Evolutionary conservation across 2,797 vertebrate species (phyloP).

Genomic region (Odontamblyopus rebecca): DNA sequence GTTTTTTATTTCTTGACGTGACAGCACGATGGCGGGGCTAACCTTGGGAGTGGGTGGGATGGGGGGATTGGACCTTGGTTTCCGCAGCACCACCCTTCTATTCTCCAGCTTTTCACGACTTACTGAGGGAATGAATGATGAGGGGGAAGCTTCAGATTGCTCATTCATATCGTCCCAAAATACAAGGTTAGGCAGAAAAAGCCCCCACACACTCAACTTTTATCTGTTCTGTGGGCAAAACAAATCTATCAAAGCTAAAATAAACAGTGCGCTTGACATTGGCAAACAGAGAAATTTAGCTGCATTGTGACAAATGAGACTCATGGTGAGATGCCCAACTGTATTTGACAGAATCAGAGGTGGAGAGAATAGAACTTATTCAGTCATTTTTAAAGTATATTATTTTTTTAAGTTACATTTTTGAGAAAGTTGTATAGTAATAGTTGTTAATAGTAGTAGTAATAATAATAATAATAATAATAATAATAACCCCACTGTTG

Average conservation of each 20-base stretch:
- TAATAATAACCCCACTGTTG: too few species aligned
- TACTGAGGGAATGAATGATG: slow-evolving; percentile 63
- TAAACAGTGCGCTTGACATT: slow-evolving; percentile 38
- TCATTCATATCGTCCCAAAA: slow-evolving; percentile 59
- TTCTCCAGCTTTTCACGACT: slow-evolving; percentile 56
- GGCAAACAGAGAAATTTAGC: slow-evolving; percentile 47
- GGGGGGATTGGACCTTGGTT: slow-evolving; percentile 73
- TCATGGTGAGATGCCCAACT: background rate
- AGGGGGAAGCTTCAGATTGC: slow-evolving; percentile 52
- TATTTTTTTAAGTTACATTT: too few species aligned
- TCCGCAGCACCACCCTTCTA: slow-evolving; percentile 64
- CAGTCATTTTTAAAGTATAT: background rate
- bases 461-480: too few species aligned
- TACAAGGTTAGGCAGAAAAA: slow-evolving; percentile 51
- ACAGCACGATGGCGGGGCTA: slow-evolving; percentile 62
- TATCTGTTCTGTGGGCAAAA: slow-evolving; percentile 44
- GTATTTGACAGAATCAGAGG: slow-evolving; percentile 6
- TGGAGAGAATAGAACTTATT: background rate
- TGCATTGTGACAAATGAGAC: slow-evolving; percentile 64
- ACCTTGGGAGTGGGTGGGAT: slow-evolving; percentile 69
- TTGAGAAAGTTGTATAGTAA: too few species aligned
- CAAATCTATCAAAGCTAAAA: slow-evolving; percentile 59
- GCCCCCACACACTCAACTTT: slow-evolving; percentile 7
- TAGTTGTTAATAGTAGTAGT: too few species aligned
- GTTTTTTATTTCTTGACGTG: slow-evolving; percentile 64